Percentiles rank a stretch among this genome's conserved stretches.
Evolutionary conservation across 2,888 invertebrate genomes (phyloP).

Genomic region (Altica lythri): DNA sequence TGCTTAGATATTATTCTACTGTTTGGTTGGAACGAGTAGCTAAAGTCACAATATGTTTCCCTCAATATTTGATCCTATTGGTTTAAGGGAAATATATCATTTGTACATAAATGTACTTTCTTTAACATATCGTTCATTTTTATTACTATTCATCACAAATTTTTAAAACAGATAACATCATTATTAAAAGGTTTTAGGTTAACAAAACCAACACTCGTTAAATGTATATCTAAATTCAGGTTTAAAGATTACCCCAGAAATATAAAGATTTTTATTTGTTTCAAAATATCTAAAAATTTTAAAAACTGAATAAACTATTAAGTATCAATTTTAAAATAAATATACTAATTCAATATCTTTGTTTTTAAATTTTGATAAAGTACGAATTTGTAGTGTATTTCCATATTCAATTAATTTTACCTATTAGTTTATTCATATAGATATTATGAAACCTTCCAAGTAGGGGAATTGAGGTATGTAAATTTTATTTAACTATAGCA

Average conservation of each 20-base stretch:
- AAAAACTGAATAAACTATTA: too few species aligned
- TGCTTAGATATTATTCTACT: constrained; percentile 1
- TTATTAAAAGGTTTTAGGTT: constrained; percentile 12
- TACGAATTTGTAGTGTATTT: too few species aligned
- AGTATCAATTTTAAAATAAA: too few species aligned
- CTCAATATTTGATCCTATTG: not conserved
- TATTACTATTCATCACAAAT: constrained; percentile 32
- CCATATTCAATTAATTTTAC: too few species aligned
- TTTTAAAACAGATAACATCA: constrained; percentile 35
- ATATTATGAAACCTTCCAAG: too few species aligned
- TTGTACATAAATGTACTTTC: constrained; percentile 8
- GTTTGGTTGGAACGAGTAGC: not conserved
- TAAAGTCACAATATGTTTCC: constrained; percentile 2
- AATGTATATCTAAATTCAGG: constrained; percentile 8
- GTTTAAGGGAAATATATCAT: constrained; percentile 5
- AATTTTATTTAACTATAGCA: constrained; percentile 1
- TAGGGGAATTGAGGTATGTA: not conserved
- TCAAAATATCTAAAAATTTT: too few species aligned
- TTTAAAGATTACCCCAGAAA: not conserved
- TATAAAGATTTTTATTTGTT: too few species aligned
- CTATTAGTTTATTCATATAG: too few species aligned
- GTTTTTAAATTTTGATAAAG: too few species aligned
- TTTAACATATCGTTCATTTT: constrained; percentile 26
- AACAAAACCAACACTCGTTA: constrained; percentile 10
- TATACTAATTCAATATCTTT: too few species aligned